These are phyloP conservation scores for Raphicerus campestris DNA, from an alignment of 2,113 vertebrate species.

Conservation along the genomic window DNA sequence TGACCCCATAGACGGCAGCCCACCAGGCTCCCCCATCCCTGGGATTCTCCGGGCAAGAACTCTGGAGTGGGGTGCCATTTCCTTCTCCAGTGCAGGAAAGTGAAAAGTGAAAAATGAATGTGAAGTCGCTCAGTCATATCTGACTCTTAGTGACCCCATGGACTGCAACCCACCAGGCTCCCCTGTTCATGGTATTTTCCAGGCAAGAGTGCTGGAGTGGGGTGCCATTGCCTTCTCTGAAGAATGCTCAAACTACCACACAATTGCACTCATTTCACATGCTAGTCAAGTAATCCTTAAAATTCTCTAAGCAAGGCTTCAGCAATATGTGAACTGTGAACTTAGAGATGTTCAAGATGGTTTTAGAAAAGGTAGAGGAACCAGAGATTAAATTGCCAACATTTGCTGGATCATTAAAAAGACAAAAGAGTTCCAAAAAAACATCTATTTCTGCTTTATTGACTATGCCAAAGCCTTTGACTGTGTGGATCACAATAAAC, in stretches of 20 bases:
- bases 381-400: not conserved
- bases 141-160: no score
- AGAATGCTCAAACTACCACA: rapidly evolving
- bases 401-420: not conserved
- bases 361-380: not conserved
- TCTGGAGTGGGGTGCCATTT: no score
- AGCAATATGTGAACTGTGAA: not conserved
- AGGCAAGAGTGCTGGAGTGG: no score
- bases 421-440: not conserved
- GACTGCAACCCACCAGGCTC: no score
- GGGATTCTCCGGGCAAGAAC: no score
- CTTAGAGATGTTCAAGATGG: not conserved
- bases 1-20: no score
- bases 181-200: no score
- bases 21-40: no score
- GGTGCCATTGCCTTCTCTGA: no score
- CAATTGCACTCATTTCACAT: not conserved
- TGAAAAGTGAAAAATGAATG: no score
- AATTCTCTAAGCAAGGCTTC: not conserved
- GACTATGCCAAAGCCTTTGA: not conserved
- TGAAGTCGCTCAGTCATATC: no score
- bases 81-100: no score
- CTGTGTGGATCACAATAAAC: not conserved
- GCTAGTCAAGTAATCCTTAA: not conserved
- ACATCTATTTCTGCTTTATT: not conserved